Percentiles rank a stretch among this genome's conserved stretches.
phyloP scores from a whole-genome alignment of 2,888 invertebrate species.

The Brachyptera risi region DNA sequence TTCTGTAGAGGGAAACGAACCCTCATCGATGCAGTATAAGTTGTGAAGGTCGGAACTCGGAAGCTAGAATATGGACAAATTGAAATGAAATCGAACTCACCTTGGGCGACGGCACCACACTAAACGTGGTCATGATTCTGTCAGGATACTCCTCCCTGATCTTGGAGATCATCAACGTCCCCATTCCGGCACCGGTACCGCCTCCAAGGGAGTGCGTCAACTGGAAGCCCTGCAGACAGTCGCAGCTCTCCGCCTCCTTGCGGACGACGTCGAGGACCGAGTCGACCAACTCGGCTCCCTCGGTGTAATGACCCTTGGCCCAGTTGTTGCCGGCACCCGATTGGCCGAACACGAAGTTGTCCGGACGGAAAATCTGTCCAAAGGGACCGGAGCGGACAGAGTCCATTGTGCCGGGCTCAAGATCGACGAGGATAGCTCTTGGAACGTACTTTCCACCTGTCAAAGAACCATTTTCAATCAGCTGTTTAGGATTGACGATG shows the following conservation, averaged over 20 bases:
- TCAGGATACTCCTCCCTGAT: conserved; percentile 86
- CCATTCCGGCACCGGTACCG: conserved; percentile 87
- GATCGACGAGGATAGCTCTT: conserved; percentile 67
- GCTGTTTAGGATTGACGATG: too few relatives aligned
- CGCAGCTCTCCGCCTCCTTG: conserved; percentile 54
- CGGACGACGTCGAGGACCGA: conserved; percentile 53
- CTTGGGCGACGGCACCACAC: conserved; percentile 81
- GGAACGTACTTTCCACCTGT: conserved; percentile 74
- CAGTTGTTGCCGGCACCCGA: conserved; percentile 78
- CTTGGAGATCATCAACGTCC: conserved; percentile 80
- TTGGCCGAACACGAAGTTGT: conserved; percentile 80
- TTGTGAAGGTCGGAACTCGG: too few relatives aligned
- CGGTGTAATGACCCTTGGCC: conserved; percentile 74
- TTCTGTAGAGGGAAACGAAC: too few relatives aligned
- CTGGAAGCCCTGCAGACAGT: conserved; percentile 64
- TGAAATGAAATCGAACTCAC: too few relatives aligned
- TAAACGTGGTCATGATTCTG: conserved; percentile 82
- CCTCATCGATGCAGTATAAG: too few relatives aligned
- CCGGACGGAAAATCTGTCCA: conserved; percentile 84
- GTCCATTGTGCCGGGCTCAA: conserved; percentile 86
- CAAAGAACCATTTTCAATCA: too few relatives aligned
- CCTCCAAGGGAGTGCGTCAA: conserved; percentile 81
- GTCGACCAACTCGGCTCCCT: conserved; percentile 70
- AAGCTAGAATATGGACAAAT: too few relatives aligned
- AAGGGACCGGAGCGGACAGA: conserved; percentile 79